Evolutionary conservation across 30 jellyfish, hydroid and myxozoan species (phyloP).

Genomic region (Catostylus mosaicus): DNA sequence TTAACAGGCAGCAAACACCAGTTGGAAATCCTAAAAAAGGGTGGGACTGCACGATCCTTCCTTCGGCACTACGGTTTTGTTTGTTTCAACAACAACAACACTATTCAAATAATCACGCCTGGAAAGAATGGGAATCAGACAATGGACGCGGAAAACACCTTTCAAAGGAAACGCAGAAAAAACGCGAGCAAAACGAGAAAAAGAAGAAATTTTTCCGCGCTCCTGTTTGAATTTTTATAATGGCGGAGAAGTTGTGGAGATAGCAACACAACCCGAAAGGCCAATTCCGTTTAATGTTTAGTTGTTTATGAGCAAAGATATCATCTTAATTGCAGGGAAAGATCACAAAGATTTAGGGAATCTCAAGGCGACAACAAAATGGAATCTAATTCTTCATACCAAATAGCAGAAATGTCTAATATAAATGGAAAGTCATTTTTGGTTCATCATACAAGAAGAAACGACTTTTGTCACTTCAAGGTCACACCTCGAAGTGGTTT

Average conservation of each 20-base stretch:
- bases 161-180: background rate
- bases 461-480: conserved; percentile 12
- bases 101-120: background rate
- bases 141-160: conserved; percentile 66
- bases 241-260: too few species aligned
- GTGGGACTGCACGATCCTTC: conserved; percentile 9
- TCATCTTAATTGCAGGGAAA: too few species aligned
- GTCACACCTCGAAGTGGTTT: background rate
- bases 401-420: conserved; percentile 4
- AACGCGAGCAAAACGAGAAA: conserved; percentile 24
- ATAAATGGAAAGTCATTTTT: conserved; percentile 4
- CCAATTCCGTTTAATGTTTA: too few species aligned
- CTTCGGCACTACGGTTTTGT: conserved; percentile 18
- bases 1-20: background rate
- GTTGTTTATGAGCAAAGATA: too few species aligned
- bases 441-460: conserved; percentile 8
- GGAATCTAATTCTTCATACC: conserved; percentile 32
- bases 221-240: background rate
- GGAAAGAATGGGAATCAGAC: conserved; percentile 30
- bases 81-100: conserved; percentile 8
- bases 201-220: background rate
- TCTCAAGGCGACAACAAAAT: background rate
- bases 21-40: background rate
- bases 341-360: too few species aligned
- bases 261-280: too few species aligned